Evolutionary conservation across 2,888 invertebrate genomes (phyloP).

Genomic region (Nudaria mundana): DNA sequence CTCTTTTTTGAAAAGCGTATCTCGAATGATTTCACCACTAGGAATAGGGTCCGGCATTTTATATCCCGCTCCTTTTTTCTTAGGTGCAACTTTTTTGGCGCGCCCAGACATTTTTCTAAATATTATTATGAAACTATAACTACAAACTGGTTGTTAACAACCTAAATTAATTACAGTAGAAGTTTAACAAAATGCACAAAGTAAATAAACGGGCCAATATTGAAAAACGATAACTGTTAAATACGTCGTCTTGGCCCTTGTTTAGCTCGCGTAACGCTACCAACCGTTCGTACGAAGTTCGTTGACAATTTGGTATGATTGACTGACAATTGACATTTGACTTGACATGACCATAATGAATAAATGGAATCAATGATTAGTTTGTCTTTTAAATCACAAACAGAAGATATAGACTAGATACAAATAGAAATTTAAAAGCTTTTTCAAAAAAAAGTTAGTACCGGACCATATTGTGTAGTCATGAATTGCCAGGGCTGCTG

Average conservation of each 20-base stretch:
- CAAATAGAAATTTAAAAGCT: too few relatives aligned
- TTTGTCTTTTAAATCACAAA: too few relatives aligned
- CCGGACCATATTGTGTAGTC: too few relatives aligned
- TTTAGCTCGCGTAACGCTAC: too few relatives aligned
- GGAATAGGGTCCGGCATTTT: slow-evolving; percentile 87
- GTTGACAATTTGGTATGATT: too few relatives aligned
- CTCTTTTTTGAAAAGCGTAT: slow-evolving; percentile 85
- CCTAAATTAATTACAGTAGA: slow-evolving; percentile 1
- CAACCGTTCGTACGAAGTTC: too few relatives aligned
- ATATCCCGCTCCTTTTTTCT: slow-evolving; percentile 70
- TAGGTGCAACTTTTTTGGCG: slow-evolving; percentile 61
- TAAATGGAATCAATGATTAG: too few relatives aligned
- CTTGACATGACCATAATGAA: too few relatives aligned
- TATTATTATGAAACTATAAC: slow-evolving; percentile 2
- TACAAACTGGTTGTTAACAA: slow-evolving; percentile 8
- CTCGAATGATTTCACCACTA: slow-evolving; percentile 88
- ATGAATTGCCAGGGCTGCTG: too few relatives aligned
- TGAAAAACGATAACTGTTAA: slow-evolving; percentile 14
- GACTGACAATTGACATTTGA: too few relatives aligned
- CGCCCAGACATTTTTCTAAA: slow-evolving; percentile 53
- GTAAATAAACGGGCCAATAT: slow-evolving; percentile 20
- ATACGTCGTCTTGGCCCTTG: slow-evolving; percentile 25
- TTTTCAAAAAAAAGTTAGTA: too few relatives aligned
- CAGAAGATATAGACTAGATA: too few relatives aligned
- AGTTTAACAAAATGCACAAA: slow-evolving; percentile 7